phyloP scores from a whole-genome alignment of 1,140 invertebrate genomes.

The Phortica variegata region DNA sequence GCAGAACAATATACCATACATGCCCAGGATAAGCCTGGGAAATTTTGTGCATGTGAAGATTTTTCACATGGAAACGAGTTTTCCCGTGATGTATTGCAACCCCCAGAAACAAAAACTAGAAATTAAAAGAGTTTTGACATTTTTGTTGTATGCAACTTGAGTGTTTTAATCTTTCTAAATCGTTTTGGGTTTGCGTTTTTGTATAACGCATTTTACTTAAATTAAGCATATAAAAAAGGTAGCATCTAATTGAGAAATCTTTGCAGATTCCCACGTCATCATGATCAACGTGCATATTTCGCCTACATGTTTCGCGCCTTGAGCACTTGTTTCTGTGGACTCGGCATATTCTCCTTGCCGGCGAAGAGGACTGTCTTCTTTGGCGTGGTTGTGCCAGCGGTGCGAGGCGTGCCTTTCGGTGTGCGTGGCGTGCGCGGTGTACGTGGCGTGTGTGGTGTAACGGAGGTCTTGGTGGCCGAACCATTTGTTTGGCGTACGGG shows the following conservation, averaged over 20 bases:
- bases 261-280: too few species aligned
- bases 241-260: neutral
- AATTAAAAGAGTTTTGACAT: slow-evolving; percentile 33
- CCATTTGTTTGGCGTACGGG: slow-evolving; percentile 17
- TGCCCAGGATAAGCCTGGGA: too few species aligned
- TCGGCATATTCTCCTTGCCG: slow-evolving; percentile 49
- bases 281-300: too few species aligned
- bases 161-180: slow-evolving; percentile 3
- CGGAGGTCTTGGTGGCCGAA: slow-evolving; percentile 1
- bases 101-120: slow-evolving; percentile 2
- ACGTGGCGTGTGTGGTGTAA: slow-evolving; percentile 29
- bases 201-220: slow-evolving; percentile 28
- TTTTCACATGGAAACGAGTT: neutral
- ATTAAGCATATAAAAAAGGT: neutral
- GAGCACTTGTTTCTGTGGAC: slow-evolving; percentile 53
- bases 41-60: slow-evolving; percentile 10
- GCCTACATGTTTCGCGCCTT: slow-evolving; percentile 50
- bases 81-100: too few species aligned
- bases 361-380: slow-evolving; percentile 49
- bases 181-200: slow-evolving; percentile 17
- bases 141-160: slow-evolving; percentile 20
- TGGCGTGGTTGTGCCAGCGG: slow-evolving; percentile 40
- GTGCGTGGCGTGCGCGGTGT: slow-evolving; percentile 42
- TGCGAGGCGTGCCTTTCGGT: slow-evolving; percentile 26
- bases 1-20: too few species aligned